These are phyloP conservation scores for Ctenoplectra terminalis DNA, from an alignment of 1,140 invertebrate genomes.

Conservation along the genomic window DNA sequence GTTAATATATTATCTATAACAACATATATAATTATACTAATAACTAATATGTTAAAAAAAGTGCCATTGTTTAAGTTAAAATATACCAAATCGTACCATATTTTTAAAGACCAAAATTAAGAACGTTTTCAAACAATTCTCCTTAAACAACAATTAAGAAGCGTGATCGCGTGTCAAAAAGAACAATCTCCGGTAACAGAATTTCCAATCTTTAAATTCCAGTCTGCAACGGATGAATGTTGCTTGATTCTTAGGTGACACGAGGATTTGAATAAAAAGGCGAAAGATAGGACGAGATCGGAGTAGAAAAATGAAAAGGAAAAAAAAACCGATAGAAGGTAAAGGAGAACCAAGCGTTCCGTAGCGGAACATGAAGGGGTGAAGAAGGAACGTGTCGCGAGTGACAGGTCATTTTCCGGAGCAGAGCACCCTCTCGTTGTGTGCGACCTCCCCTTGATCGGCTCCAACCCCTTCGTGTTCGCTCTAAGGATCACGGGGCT, in stretches of 20 bases:
- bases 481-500: slow-evolving; percentile 60
- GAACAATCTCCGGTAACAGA: background rate
- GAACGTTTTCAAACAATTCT: no score
- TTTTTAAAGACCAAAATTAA: no score
- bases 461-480: slow-evolving; percentile 62
- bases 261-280: slow-evolving; percentile 68
- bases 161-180: no score
- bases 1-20: no score
- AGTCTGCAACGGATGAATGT: slow-evolving; percentile 41
- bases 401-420: slow-evolving; percentile 82
- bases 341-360: slow-evolving; percentile 66
- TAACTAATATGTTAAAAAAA: no score
- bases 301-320: slow-evolving; percentile 46
- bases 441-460: slow-evolving; percentile 66
- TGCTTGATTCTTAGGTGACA: slow-evolving; percentile 49
- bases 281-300: slow-evolving; percentile 30
- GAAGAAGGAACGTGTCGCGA: slow-evolving; percentile 75
- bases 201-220: slow-evolving; percentile 16
- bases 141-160: background rate
- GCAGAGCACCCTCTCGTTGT: slow-evolving; percentile 76
- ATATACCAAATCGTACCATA: no score
- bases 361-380: slow-evolving; percentile 63
- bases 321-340: slow-evolving; percentile 55
- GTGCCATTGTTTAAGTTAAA: no score
- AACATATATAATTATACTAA: no score